These are phyloP conservation scores for Diadegma fenestrale DNA, from an alignment of 2,888 invertebrate species.

Conservation along the genomic window DNA sequence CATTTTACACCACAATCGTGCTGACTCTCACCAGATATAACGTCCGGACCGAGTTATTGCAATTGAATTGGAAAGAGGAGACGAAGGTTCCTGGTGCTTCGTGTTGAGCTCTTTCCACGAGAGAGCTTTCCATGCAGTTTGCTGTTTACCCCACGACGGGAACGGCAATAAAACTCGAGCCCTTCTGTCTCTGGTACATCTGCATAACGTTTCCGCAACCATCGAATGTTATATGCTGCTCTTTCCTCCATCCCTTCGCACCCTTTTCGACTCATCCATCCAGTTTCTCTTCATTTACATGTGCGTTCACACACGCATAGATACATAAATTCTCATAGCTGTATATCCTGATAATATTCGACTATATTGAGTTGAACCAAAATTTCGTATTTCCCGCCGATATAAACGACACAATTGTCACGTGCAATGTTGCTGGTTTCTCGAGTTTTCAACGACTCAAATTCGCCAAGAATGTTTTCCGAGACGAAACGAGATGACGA, in stretches of 20 bases:
- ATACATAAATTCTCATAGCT: conserved; percentile 10
- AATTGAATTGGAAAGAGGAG: conserved; percentile 40
- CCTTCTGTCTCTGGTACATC: conserved; percentile 40
- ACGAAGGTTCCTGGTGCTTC: neutral
- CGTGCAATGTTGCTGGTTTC: neutral
- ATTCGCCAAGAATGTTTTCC: neutral
- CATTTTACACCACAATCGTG: neutral
- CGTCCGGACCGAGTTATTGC: conserved; percentile 35
- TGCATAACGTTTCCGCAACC: conserved; percentile 61
- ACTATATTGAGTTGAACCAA: conserved; percentile 39
- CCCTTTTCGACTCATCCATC: conserved; percentile 14
- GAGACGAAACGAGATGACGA: neutral
- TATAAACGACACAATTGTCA: conserved; percentile 16
- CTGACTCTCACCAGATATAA: conserved; percentile 3
- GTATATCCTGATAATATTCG: conserved; percentile 29
- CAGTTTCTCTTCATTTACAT: neutral
- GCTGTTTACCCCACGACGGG: conserved; percentile 54
- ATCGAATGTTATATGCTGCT: conserved; percentile 30
- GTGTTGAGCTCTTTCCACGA: conserved; percentile 34
- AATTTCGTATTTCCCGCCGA: conserved; percentile 45
- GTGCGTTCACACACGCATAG: neutral
- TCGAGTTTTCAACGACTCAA: neutral
- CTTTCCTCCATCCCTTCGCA: neutral
- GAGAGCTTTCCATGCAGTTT: conserved; percentile 56
- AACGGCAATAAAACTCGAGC: conserved; percentile 37